Conservation (phyloP, 2,797 vertebrate genomes). For the Ctenopoma kingsleyae region DNA sequence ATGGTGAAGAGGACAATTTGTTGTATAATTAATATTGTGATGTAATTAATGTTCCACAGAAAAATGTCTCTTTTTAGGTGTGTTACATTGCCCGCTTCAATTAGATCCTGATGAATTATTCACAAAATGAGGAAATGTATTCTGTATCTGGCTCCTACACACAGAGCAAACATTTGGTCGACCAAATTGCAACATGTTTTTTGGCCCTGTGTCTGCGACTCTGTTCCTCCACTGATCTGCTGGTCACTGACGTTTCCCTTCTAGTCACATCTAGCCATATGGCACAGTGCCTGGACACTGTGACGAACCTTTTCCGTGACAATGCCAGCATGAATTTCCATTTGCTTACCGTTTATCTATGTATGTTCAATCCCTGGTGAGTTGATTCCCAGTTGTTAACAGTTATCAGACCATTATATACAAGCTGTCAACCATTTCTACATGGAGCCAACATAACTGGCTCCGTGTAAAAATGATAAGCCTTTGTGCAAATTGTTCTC, state of each 20-base stretch:
- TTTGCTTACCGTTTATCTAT: conserved; percentile 60
- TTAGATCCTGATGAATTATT: conserved; percentile 70
- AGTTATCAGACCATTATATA: conserved; percentile 49
- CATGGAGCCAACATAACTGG: conserved; percentile 32
- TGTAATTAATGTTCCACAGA: conserved; percentile 38
- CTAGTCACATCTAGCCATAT: conserved; percentile 75
- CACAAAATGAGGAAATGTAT: conserved; percentile 54
- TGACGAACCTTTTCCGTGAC: conserved; percentile 80
- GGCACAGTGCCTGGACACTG: conserved; percentile 69
- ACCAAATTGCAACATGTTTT: conserved; percentile 75
- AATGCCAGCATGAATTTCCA: conserved; percentile 74
- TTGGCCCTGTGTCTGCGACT: conserved; percentile 59
- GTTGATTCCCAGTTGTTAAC: conserved; percentile 51
- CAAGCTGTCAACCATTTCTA: conserved; percentile 50
- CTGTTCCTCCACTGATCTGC: conserved; percentile 63
- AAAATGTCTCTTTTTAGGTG: conserved; percentile 51
- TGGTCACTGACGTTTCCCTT: conserved; percentile 51
- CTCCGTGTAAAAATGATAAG: conserved; percentile 11
- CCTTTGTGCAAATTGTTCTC: conserved; percentile 16
- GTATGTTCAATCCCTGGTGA: conserved; percentile 22
- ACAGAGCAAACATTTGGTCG: conserved; percentile 78
- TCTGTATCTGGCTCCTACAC: conserved; percentile 61
- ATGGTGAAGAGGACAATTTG: conserved; percentile 2
- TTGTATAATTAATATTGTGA: conserved; percentile 22
- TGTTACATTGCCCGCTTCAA: conserved; percentile 57